Base-by-base conservation (phyloP, 2,888 invertebrate species). In the Drosophila maculinotata region DNA sequence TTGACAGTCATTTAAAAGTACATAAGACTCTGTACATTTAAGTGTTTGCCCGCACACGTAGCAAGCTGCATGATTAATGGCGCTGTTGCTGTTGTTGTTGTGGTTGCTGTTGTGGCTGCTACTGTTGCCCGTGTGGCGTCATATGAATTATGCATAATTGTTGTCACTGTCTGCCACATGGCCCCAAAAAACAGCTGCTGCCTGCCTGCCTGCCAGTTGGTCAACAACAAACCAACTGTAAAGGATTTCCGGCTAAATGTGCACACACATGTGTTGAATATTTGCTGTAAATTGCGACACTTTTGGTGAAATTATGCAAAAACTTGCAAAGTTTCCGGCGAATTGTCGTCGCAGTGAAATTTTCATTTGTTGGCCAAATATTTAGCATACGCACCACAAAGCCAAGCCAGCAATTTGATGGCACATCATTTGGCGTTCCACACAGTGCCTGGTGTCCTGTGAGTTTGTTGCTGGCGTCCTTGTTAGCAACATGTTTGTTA, bases 121-220 rank as follows among this genome's bases (percentile, higher is more conserved):
- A 45, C 17, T 49, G 58, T 51, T 56, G 31, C 8, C 38, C 65
- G 31, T 54, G 47, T 56, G 59, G 60, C 63, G 87, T 65, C 82
- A 69, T 47, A 52, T 66, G 76, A 86, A 83, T 79, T 80, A 83
- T 86, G 83, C 83, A 80, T 78, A 83, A 79, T 86, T 80, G 81
- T 66, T 80, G 83, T 69, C 79, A 76, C 76, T 64, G 66, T 57
- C 74, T 59, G 58, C 36, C 33, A 28, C 35, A 10, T 17, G 23
- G 38, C 33, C 5, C 57, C 15, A 3, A 45, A 35, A 41, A 26
- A 9, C 26, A 54, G 42, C 39, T 58, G 58, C 47, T 20, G 20
- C 20, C 20, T 30, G 38, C n/a, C 52, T 12, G 54, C 2, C 30
- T 30, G 38, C n/a, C 52, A 36, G 17, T 39, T 49, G 54, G 44